Evolutionary conservation across 2,797 vertebrate species (phyloP), one percentile per base, ranked within the genome.

Genomic region (Muscicapa comitata): DNA sequence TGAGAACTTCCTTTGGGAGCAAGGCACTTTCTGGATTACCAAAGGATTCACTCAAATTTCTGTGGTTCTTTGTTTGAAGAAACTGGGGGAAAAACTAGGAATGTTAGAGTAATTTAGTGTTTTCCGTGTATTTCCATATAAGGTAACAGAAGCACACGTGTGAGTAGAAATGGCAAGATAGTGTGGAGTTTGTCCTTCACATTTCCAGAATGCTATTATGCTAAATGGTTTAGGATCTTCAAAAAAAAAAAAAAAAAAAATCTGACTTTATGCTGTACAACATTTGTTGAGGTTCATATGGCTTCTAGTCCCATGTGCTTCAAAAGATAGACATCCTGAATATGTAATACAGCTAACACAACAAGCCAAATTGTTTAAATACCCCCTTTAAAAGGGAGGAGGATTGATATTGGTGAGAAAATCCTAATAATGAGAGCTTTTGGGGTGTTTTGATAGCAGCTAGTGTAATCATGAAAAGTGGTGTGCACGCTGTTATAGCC

Each of bases 381-480:
- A 35, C 9, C 7, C 5, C 14, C 63, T 92, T 67, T 76, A 47
- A 72, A 65, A 23, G 19, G 50, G 13, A 50, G 31, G 35, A 82
- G 54, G 21, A 66, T 14, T 38, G 67, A 53, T 58, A 61, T 17
- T 3, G 4, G 37, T 26, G 18, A 55, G 75, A 24, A 76, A 90
- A 72, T 79, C 51, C 48, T 43, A 48, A 37, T 84, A 76, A 90
- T 75, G 71, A 86, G 66, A 62, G 67, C 23, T 84, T 93, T 87
- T 48, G 71, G 77, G 77, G 23, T 94, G 59, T 85, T 90, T 79
- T 94, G 95, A 89, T 95, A 90, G 84, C 51, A 76, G 92, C 74
- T 82, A 54, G 63, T 70, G 42, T 77, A 93, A 73, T 88, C 17
- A 51, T 84, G 70, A 50, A 21, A 93, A 91, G 57, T 47, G 92